Evolutionary conservation across 2,797 vertebrate genomes (phyloP).

Genomic region (Clarias fuscus): DNA sequence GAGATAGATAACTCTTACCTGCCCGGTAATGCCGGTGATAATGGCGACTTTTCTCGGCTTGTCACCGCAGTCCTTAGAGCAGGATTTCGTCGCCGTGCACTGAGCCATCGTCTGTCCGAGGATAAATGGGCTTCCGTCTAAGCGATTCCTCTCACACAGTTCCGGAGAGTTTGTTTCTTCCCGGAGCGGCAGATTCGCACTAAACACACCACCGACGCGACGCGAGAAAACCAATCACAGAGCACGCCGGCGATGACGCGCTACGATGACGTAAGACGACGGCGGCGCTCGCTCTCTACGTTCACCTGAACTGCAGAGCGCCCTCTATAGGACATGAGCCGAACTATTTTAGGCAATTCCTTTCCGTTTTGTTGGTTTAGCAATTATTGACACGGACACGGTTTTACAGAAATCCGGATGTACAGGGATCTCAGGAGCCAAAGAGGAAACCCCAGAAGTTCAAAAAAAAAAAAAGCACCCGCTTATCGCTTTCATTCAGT

Average conservation of each 20-base stretch:
- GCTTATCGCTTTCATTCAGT: no score
- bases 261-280: not conserved
- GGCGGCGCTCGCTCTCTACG: no score
- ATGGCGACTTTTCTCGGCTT: conserved; percentile 71
- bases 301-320: not conserved
- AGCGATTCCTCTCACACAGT: not conserved
- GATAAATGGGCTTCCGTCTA: not conserved
- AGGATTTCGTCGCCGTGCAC: conserved; percentile 42
- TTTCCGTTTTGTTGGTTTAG: not conserved
- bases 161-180: conserved; percentile 1
- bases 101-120: conserved; percentile 66
- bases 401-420: not conserved
- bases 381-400: not conserved
- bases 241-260: conserved; percentile 28
- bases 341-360: not conserved
- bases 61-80: conserved; percentile 49
- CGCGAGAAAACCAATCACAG: conserved; percentile 62
- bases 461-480: no score
- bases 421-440: no score
- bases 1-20: conserved; percentile 65
- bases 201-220: conserved; percentile 60
- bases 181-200: not conserved
- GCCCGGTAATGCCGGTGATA: conserved; percentile 81
- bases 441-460: no score
- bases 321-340: not conserved